These are phyloP conservation scores for Xyrauchen texanus DNA, from an alignment of 2,113 vertebrate species.

Conservation along the genomic window DNA sequence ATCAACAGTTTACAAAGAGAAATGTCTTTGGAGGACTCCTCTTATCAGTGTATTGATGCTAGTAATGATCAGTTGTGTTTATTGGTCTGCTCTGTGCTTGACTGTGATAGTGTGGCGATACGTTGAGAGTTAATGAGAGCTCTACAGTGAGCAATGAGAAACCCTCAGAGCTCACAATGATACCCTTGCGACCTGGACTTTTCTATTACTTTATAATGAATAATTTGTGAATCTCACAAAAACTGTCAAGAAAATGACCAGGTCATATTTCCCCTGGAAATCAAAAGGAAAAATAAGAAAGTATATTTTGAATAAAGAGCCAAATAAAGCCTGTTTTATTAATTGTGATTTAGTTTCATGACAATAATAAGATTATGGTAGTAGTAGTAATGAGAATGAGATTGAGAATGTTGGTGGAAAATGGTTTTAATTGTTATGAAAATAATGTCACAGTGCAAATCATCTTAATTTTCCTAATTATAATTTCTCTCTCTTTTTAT, in stretches of 20 bases:
- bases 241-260: not conserved
- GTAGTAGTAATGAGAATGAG: no score
- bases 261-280: not conserved
- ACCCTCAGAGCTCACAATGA: constrained; percentile 44
- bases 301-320: no score
- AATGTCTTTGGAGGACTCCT: constrained; percentile 1
- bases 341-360: no score
- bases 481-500: no score
- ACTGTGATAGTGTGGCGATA: constrained; percentile 21
- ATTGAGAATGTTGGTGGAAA: no score
- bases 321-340: no score
- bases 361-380: no score
- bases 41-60: constrained; percentile 30
- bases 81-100: constrained; percentile 51
- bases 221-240: not conserved
- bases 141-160: constrained; percentile 42
- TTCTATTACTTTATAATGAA: not conserved
- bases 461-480: no score
- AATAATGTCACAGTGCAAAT: no score
- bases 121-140: constrained; percentile 58
- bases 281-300: not conserved
- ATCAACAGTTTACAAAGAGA: not conserved
- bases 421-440: no score
- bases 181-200: not conserved
- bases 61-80: constrained; percentile 43